These are phyloP conservation scores for Cyclina sinensis DNA, from an alignment of 1,140 invertebrate species.

Conservation along the genomic window DNA sequence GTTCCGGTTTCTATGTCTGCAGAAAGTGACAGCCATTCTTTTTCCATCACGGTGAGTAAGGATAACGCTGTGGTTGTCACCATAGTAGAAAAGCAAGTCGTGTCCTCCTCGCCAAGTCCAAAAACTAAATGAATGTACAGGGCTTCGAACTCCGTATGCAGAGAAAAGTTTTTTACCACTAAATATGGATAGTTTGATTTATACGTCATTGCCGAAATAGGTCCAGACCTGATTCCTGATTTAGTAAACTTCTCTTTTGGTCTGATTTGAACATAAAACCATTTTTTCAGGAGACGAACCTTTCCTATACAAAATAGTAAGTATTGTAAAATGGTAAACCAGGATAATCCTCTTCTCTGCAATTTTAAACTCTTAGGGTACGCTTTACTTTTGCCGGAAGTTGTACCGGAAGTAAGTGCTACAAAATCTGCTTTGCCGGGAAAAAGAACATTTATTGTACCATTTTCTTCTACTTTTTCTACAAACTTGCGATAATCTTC, in stretches of 20 bases:
- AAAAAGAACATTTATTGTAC: conserved; percentile 36
- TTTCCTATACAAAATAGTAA: neutral
- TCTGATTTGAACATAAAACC: neutral
- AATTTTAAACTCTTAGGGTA: conserved; percentile 35
- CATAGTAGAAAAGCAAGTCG: conserved; percentile 67
- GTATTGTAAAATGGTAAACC: neutral
- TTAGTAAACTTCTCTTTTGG: neutral
- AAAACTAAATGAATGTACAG: conserved; percentile 56
- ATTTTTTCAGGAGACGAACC: conserved; percentile 24
- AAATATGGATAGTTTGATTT: neutral
- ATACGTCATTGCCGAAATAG: neutral
- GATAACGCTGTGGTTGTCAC: conserved; percentile 63
- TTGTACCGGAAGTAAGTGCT: conserved; percentile 56
- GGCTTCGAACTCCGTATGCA: conserved; percentile 46
- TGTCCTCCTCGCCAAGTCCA: conserved; percentile 62
- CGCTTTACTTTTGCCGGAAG: conserved; percentile 55
- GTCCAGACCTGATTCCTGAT: conserved; percentile 28
- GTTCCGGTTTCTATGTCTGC: conserved; percentile 61
- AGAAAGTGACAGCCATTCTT: conserved; percentile 50
- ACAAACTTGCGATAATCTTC: conserved; percentile 22
- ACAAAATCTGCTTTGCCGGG: conserved; percentile 47
- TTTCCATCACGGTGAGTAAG: conserved; percentile 55
- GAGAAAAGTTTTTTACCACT: neutral
- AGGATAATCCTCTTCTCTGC: neutral
- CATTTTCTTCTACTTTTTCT: conserved; percentile 19